Base-by-base conservation (phyloP, 1,140 invertebrate genomes). In the Neodiprion pinetum region DNA sequence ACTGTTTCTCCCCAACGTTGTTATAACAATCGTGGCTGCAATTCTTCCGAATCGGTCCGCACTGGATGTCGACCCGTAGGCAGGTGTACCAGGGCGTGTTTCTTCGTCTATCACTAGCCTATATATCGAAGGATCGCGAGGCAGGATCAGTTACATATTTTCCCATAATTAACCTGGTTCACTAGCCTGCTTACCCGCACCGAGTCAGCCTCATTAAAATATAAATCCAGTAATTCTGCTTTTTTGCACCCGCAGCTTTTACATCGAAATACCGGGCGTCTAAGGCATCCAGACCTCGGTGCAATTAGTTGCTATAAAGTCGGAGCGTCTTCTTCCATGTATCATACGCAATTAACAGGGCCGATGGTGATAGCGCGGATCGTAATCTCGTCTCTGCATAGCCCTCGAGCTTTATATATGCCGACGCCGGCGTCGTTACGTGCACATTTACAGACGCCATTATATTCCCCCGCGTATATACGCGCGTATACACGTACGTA, bases 251-350 rank as follows among this genome's bases (percentile, higher is more conserved):
- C 28, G 28, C 5, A 40, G 28, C 28, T 5, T 2, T 40, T 40
- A 5, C 28, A 3, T 40, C 28, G 28, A 40, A 40, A 40, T 40
- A 40, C 28, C 28, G 1, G 1, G 28, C 28, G 5, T 40, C 28
- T 40, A 40, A 40, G 28, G 28, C 28, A 40, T 40, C 28, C 53
- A 17, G n/a, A 61, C 11, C 53, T 12, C 11, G 11, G 11, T 17
- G 53, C 53, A 61, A 61, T 61, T 61, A 61, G 53, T 61, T 61
- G 53, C 53, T 61, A 61, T 61, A 61, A 61, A 61, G 53, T 61
- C 53, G 5, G 11, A 61, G 53, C 53, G n/a, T 61, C 53, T 61
- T 61, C 53, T 14, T 61, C 53, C 53, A 61, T 61, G 53, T 9
- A 61, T 61, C 53, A 61, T 61, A 61, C n/a, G 53, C 53, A 61